phyloP scores from a whole-genome alignment of 2,888 invertebrate species.

The Sceliomorpha sp. region DNA sequence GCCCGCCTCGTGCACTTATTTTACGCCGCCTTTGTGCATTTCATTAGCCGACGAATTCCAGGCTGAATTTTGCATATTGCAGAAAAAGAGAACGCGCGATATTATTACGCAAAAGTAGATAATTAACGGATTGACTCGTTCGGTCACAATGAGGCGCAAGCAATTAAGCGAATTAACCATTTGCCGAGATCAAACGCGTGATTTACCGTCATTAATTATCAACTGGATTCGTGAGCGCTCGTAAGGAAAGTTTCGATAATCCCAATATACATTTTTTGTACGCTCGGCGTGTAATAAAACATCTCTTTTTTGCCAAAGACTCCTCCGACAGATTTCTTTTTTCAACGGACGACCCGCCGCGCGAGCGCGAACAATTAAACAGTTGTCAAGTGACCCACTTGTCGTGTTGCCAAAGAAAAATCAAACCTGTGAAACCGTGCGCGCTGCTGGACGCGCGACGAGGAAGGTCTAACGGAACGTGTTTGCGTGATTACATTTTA shows the following conservation, averaged over 20 bases:
- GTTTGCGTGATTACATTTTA: conserved; percentile 26
- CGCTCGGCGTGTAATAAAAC: no score
- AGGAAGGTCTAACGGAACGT: conserved; percentile 30
- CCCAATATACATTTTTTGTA: no score
- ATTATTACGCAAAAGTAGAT: conserved; percentile 44
- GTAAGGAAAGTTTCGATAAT: no score
- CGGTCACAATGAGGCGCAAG: conserved; percentile 27
- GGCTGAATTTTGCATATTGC: conserved; percentile 48
- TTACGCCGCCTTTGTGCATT: conserved; percentile 13
- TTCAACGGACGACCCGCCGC: conserved; percentile 1
- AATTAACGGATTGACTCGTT: conserved; percentile 31
- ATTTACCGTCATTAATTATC: no score
- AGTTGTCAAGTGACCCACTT: conserved; percentile 39
- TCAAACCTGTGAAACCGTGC: conserved; percentile 14
- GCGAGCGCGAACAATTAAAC: conserved; percentile 36
- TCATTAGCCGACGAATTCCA: conserved; percentile 24
- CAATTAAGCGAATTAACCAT: conserved; percentile 32
- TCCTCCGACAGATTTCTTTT: neutral
- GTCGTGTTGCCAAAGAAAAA: conserved; percentile 17
- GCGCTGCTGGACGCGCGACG: no score
- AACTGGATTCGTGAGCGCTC: no score
- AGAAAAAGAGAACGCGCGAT: neutral
- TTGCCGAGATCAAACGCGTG: no score
- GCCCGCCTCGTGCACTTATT: no score
- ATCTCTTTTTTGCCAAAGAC: no score